A percentile compares a stretch with the other conserved stretches of the same genome.
Evolutionary conservation across 2,113 vertebrate genomes (phyloP).

Genomic region (Dicaeum eximium): DNA sequence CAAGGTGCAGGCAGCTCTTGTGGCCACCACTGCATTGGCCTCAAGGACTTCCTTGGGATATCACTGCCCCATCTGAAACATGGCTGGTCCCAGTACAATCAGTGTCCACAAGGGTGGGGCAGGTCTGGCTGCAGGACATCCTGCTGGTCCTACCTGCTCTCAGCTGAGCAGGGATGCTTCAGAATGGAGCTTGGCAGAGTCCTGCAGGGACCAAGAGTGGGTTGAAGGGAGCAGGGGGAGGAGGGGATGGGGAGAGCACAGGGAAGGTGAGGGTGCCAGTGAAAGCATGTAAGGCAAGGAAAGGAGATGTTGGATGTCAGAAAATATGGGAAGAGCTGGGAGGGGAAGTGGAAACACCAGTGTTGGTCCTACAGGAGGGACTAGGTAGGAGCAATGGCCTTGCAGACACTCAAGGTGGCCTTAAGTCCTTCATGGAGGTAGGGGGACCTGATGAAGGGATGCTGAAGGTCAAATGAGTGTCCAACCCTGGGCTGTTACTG

Average conservation of each 20-base stretch:
- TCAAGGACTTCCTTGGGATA: background rate
- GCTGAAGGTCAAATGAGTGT: background rate
- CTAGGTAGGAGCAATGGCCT: background rate
- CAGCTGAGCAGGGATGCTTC: background rate
- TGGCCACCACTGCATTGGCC: background rate
- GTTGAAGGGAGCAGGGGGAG: background rate
- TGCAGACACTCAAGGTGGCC: background rate
- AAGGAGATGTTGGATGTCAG: background rate
- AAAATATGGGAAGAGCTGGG: background rate
- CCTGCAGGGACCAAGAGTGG: background rate
- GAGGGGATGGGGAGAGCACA: background rate
- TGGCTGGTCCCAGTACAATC: background rate
- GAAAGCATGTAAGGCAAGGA: background rate
- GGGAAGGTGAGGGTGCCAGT: background rate
- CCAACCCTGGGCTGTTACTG: background rate
- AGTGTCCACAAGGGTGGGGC: background rate
- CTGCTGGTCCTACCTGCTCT: background rate
- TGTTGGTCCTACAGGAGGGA: background rate
- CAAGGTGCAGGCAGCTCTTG: background rate
- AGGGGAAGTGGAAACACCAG: background rate
- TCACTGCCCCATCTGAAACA: rapidly evolving
- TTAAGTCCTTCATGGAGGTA: background rate
- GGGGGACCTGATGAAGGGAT: background rate
- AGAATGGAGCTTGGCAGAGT: background rate
- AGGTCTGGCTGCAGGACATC: background rate